Percentiles rank a stretch among this genome's conserved stretches.
These are phyloP conservation scores for Zygogramma bicolorata DNA, from an alignment of 2,888 invertebrate genomes.

Conservation along the genomic window DNA sequence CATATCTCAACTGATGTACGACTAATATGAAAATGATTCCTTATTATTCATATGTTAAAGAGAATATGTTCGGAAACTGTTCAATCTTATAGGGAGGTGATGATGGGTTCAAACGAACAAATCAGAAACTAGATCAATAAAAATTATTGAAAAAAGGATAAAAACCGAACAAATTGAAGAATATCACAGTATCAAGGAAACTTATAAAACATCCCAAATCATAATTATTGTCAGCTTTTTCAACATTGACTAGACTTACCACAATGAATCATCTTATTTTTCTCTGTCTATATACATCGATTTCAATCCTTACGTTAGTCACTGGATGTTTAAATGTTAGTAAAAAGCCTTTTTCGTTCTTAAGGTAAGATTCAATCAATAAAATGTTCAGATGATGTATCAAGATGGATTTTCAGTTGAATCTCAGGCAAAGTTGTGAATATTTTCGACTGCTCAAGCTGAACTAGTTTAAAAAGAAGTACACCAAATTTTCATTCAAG, in stretches of 20 bases:
- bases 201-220: slow-evolving; percentile 46
- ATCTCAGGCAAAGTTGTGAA: too few species aligned
- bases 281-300: slow-evolving; percentile 12
- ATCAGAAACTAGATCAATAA: neutral
- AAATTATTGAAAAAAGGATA: neutral
- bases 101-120: neutral
- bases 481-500: too few species aligned
- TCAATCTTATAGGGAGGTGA: too few species aligned
- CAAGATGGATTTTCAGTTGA: too few species aligned
- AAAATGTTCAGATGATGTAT: too few species aligned
- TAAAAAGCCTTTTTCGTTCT: slow-evolving; percentile 5
- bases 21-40: too few species aligned
- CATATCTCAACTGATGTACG: too few species aligned
- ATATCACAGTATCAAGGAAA: slow-evolving; percentile 58
- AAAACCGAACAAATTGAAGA: slow-evolving; percentile 18
- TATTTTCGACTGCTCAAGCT: too few species aligned
- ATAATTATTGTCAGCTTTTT: slow-evolving; percentile 56
- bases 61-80: too few species aligned
- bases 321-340: neutral
- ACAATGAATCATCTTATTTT: slow-evolving; percentile 3
- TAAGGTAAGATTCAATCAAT: too few species aligned
- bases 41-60: too few species aligned
- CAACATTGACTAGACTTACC: slow-evolving; percentile 55
- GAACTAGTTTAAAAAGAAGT: too few species aligned
- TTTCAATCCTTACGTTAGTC: slow-evolving; percentile 7